Evolutionary conservation across 2,888 invertebrate genomes (phyloP).

Genomic region (Thecocarcelia acutangulata): DNA sequence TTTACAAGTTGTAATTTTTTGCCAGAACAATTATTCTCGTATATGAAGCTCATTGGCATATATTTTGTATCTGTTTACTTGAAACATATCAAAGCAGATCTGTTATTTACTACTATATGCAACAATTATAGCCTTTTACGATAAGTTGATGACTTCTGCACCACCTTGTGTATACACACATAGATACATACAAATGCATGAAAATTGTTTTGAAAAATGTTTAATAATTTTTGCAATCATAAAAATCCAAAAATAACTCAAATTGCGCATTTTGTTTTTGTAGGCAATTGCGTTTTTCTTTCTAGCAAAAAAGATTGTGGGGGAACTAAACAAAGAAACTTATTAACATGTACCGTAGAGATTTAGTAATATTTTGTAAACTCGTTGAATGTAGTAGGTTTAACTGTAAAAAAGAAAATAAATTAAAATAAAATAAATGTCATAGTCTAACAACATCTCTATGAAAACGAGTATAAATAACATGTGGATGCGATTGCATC

Average conservation of each 20-base stretch:
- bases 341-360: constrained; percentile 47
- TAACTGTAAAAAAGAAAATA: neutral
- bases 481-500: constrained; percentile 27
- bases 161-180: too few species aligned
- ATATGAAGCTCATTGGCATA: too few species aligned
- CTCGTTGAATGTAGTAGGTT: neutral
- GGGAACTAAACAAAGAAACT: constrained; percentile 1
- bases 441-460: constrained; percentile 37
- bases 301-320: neutral
- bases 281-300: constrained; percentile 37
- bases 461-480: constrained; percentile 48
- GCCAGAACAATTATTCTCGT: too few species aligned
- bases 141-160: too few species aligned
- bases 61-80: too few species aligned
- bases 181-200: too few species aligned
- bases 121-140: too few species aligned
- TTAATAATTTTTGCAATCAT: too few species aligned
- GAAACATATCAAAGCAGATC: too few species aligned
- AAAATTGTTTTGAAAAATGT: too few species aligned
- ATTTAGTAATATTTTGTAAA: constrained; percentile 28
- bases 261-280: constrained; percentile 42
- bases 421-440: neutral
- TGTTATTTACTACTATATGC: too few species aligned
- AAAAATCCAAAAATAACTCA: constrained; percentile 5
- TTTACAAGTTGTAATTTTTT: too few species aligned